Evolutionary conservation across 2,888 invertebrate genomes (phyloP), one percentile per base, ranked within the genome.

Genomic region (Epinotia demarniana): DNA sequence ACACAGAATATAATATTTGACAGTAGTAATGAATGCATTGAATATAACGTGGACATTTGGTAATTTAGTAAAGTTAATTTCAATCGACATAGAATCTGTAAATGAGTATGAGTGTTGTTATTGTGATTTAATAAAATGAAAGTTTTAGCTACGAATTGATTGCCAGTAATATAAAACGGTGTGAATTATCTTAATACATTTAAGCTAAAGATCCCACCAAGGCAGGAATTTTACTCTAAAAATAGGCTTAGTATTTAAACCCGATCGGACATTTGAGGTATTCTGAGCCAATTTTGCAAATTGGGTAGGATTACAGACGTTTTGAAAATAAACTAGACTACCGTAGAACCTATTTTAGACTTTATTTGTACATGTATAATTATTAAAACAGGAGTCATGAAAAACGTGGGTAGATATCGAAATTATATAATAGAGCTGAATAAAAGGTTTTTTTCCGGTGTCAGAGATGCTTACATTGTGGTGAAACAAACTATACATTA

Each of bases 201-300:
- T 53, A 53, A 53, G 53, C 53, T 53, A 1, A n/a, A n/a, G 6
- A 16, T 9, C 18, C 46, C 33, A 23, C 66, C 39, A 8, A 43
- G 16, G 53, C 46, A 12, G 62, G 58, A 68, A 76, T 53, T 78
- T 68, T 72, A 73, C n/a, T 76, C 76, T 18, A 33, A 64, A 74
- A 76, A 77, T 72, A 72, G 76, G 63, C 69, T 76, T 68, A 68
- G 23, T 62, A 19, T 69, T 61, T 67, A 71, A 75, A 71, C 63
- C 39, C 43, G 60, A 71, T 71, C 19, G 53, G 64, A 71, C 18
- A 39, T 53, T 57, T 58, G 19, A 43, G 60, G 70, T 75, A 60
- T 64, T 39, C 13, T 39, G 19, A 3, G 55, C 57, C 57, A 57
- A 62, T 72, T 72, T 57, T 19, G 1, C 33, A 53, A 57, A 55